Evolutionary conservation across 2,797 vertebrate genomes (phyloP), one percentile per base, ranked within the genome.

Genomic region (Oreonectes daqikongensis): DNA sequence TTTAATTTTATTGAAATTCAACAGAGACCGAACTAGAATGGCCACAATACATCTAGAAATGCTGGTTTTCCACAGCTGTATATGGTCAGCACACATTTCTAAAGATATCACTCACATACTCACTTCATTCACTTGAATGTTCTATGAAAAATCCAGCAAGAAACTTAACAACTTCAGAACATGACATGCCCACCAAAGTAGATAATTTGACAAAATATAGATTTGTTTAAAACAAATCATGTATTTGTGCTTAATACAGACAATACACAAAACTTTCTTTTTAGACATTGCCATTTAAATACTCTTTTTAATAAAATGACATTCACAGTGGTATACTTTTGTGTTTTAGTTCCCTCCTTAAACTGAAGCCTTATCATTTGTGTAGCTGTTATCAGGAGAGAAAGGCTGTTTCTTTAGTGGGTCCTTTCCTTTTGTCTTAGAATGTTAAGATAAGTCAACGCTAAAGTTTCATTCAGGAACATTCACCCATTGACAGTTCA

Each of bases 341-440:
- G 15, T 66, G 4, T 10, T 76, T 69, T 3, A 24, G 50, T 68
- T 75, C 35, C 68, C 75, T 69, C 76, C 59, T 52, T 71, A 80
- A 78, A n/a, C 53, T 30, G 22, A 30, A 32, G 40, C 76, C 64
- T 78, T 84, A 84, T 84, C 82, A 53, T 30, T 10, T 64, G 30
- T 50, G 55, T 61, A 52, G 48, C 50, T 70, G 20, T 82, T 84
- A 84, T 84, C 82, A 81, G 20, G 14, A 50, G 28, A 26, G 65
- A 18, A 32, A 68, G 11, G 40, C 59, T 55, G 48, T 0, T 50
- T 71, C 46, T 75, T 50, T 55, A 35, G 26, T 15, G 14, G 14
- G 32, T n/a, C 22, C 30, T 24, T 57, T n/a, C 22, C 30, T 24
- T 57, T 75, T 53, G 65, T 69, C 30, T 40, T 61, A 28, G 4